Evolutionary conservation across 1,140 invertebrate species (phyloP).

Genomic region (Druon quercuslanigerum): DNA sequence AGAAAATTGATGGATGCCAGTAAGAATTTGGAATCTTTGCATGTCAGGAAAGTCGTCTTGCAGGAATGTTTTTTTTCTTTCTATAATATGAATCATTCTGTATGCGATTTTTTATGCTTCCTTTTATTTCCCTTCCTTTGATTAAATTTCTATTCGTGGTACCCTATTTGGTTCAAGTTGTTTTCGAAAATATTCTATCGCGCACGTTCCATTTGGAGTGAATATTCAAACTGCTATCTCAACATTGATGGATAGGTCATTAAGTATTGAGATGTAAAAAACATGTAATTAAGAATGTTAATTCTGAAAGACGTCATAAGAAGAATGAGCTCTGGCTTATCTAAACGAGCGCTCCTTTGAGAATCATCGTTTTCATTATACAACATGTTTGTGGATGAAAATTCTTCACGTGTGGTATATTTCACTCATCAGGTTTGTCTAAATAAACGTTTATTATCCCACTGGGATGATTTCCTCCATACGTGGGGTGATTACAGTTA

Average conservation of each 20-base stretch:
- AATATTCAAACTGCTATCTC: neutral
- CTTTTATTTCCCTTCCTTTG: neutral
- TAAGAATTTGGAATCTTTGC: constrained; percentile 14
- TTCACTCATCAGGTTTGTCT: neutral
- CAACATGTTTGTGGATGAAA: neutral
- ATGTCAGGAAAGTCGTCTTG: neutral
- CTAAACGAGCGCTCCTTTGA: neutral
- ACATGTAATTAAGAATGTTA: constrained; percentile 16
- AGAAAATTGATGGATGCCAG: constrained; percentile 5
- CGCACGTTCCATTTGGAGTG: neutral
- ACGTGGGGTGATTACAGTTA: too few species aligned
- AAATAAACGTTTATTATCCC: too few species aligned
- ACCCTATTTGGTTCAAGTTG: neutral
- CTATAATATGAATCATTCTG: neutral
- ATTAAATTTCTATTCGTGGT: neutral
- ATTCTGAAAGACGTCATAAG: neutral
- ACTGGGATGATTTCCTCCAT: too few species aligned
- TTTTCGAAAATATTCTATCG: neutral
- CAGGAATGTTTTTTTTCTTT: neutral
- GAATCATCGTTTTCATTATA: too few species aligned
- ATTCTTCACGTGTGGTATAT: neutral
- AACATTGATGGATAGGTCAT: neutral
- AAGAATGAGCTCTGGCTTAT: neutral
- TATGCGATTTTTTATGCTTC: neutral
- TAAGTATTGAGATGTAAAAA: neutral